Evolutionary conservation across 2,888 invertebrate species (phyloP).

Genomic region (Sphaerophoria taeniata): DNA sequence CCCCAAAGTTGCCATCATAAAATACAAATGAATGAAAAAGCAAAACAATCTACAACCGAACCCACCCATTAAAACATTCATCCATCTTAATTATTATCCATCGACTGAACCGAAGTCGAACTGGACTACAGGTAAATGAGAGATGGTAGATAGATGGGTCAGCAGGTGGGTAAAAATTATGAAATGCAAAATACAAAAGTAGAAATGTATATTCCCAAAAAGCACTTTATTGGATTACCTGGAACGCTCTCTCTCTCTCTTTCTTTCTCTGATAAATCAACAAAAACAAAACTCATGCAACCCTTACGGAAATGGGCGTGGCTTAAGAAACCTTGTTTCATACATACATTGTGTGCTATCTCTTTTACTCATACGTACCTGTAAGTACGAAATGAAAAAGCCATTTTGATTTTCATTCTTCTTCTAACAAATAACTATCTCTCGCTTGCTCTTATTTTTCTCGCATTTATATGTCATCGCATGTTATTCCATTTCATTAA

Average conservation of each 20-base stretch:
- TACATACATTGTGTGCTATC: slow-evolving; percentile 20
- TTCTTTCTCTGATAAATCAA: slow-evolving; percentile 12
- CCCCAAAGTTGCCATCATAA: not conserved
- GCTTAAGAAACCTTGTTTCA: slow-evolving; percentile 6
- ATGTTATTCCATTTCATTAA: not conserved
- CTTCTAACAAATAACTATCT: slow-evolving; percentile 24
- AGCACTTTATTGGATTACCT: not conserved
- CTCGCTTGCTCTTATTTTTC: slow-evolving; percentile 23
- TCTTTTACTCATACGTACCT: slow-evolving; percentile 18
- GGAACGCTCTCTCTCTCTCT: slow-evolving; percentile 39
- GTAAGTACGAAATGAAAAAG: slow-evolving; percentile 57
- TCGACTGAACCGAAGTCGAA: not conserved
- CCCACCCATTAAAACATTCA: slow-evolving; percentile 49
- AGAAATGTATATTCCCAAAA: not conserved
- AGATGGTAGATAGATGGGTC: not conserved
- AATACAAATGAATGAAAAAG: slow-evolving; percentile 26
- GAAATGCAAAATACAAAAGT: slow-evolving; percentile 29
- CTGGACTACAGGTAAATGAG: slow-evolving; percentile 1
- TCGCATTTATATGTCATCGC: not conserved
- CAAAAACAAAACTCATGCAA: slow-evolving; percentile 23
- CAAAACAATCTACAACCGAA: slow-evolving; percentile 2
- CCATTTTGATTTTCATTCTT: slow-evolving; percentile 66
- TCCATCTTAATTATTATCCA: slow-evolving; percentile 31
- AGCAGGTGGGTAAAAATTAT: slow-evolving; percentile 41
- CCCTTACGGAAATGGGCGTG: slow-evolving; percentile 50